Evolutionary conservation across 2,797 vertebrate genomes (phyloP).

Genomic region (Neosalanx taihuensis): DNA sequence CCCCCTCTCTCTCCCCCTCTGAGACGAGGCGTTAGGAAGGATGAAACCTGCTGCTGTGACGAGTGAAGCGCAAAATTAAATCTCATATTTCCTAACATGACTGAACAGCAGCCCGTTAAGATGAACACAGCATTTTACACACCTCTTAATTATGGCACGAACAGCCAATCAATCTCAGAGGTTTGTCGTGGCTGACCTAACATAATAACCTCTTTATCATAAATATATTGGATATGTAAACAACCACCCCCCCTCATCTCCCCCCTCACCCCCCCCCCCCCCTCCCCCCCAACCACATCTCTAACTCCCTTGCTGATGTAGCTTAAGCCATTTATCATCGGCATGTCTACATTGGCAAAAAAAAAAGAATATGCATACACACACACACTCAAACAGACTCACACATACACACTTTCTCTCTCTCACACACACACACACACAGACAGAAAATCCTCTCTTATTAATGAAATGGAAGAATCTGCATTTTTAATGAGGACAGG

Average conservation of each 20-base stretch:
- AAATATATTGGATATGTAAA: conserved; percentile 43
- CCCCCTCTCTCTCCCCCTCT: too few relatives aligned
- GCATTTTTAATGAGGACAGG: neutral
- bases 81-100: conserved; percentile 48
- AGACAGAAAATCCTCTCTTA: neutral
- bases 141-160: conserved; percentile 40
- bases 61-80: conserved; percentile 49
- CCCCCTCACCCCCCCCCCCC: neutral
- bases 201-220: conserved; percentile 44
- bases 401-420: too few relatives aligned
- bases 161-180: conserved; percentile 33
- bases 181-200: conserved; percentile 41
- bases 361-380: conserved; percentile 2
- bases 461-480: conserved; percentile 8
- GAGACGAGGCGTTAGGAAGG: conserved; percentile 28
- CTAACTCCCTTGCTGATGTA: neutral
- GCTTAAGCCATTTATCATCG: neutral
- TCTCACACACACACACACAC: neutral
- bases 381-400: neutral
- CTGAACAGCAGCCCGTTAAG: conserved; percentile 35
- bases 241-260: neutral
- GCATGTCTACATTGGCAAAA: neutral
- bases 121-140: conserved; percentile 30
- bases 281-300: neutral
- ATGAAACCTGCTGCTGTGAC: conserved; percentile 38